Evolutionary conservation across 2,888 invertebrate species (phyloP).

Genomic region (Neoascia interrupta): DNA sequence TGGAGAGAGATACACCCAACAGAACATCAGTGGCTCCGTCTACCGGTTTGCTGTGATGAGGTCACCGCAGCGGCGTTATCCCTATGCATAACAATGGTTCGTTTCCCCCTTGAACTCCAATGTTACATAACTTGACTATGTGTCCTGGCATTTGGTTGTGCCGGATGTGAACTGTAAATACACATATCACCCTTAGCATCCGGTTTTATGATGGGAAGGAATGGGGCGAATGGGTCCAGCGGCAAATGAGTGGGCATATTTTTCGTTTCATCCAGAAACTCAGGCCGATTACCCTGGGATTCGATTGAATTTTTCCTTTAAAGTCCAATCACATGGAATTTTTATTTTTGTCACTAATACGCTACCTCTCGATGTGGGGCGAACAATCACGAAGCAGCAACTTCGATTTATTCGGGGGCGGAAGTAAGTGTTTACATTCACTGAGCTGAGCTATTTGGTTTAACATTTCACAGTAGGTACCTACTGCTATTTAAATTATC

Average conservation of each 20-base stretch:
- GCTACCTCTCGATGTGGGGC: too few species aligned
- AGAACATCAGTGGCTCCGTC: too few species aligned
- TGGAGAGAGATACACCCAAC: neutral
- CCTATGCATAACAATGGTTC: slow-evolving; percentile 36
- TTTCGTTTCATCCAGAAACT: slow-evolving; percentile 27
- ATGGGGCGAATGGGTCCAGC: neutral
- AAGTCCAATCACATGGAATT: neutral
- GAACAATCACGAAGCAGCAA: too few species aligned
- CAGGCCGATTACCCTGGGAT: slow-evolving; percentile 6
- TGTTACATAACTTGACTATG: slow-evolving; percentile 6
- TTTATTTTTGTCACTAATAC: neutral
- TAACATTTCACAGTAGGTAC: too few species aligned
- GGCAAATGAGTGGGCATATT: slow-evolving; percentile 18
- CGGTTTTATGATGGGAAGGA: neutral
- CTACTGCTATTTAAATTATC: too few species aligned
- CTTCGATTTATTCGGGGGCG: too few species aligned
- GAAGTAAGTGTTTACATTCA: too few species aligned
- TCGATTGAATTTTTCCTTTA: neutral
- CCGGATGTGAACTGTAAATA: slow-evolving; percentile 54
- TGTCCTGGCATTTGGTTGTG: neutral
- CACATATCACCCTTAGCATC: slow-evolving; percentile 33
- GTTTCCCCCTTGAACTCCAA: neutral
- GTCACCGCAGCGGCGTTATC: slow-evolving; percentile 49
- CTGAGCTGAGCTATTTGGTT: too few species aligned
- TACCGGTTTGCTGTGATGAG: slow-evolving; percentile 29